Evolutionary conservation across 1,140 invertebrate species (phyloP), one percentile per base, ranked within the genome.

Genomic region (Calosoma granatense): DNA sequence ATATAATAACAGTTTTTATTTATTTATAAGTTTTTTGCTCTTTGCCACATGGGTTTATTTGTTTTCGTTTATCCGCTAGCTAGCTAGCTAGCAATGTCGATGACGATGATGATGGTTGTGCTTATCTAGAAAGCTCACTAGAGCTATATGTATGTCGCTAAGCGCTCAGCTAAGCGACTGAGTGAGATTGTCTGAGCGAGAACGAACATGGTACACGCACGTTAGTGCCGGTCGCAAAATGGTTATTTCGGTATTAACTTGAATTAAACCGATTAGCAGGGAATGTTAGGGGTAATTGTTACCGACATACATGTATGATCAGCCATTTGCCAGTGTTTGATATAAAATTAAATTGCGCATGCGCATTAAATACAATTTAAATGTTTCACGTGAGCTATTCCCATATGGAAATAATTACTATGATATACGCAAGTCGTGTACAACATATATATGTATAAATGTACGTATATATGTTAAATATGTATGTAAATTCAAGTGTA

Each of bases 1-100:
- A 22, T 41, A 51, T 59, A 59, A 59, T 59, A 56, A 59, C 53
- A 21, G 55, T 56, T 56, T 56, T 59, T 56, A 56, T 47, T 47
- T 47, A 36, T n/a, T 47, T 47, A 17, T 47, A 12, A 47, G 3
- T 47, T 47, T 47, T 47, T 47, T 47, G 4, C 4, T 6, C 4
- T 14, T 30, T 30, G 4, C 14, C 4, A 6, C 26, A 6, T 6
- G 14, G 4, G 6, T 6, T 14, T 30, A 30, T 30, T 30, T 30
- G 26, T 30, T 30, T 30, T 30, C 14, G 26, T 30, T 30, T 6
- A n/a, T 6, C 26, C 4, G 26, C 26, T n/a, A n/a, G n/a, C n/a
- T n/a, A n/a, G n/a, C n/a, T n/a, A n/a, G n/a, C n/a, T n/a, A n/a
- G n/a, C n/a, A n/a, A n/a, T n/a, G n/a, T n/a, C n/a, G n/a, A n/a